Evolutionary conservation across 2,113 vertebrate genomes (phyloP), one percentile per base, ranked within the genome.

Genomic region (Megaceryle torquata): DNA sequence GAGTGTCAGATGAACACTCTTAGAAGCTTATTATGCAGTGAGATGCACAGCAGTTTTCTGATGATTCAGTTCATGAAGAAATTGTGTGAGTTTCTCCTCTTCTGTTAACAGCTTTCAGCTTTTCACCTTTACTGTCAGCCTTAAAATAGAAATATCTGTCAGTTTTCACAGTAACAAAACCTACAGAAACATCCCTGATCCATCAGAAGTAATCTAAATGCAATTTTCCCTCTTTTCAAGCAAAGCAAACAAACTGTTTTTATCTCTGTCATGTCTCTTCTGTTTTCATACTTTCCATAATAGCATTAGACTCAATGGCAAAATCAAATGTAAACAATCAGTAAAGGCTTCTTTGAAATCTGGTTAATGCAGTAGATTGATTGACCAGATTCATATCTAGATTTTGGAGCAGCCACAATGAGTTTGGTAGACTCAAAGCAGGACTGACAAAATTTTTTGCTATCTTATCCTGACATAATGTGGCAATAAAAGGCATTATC

Each of bases 71-170:
- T 57, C 77, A 46, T 46, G 22, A 85, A 69, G 64, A 74, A 41
- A 28, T 59, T 93, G 24, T 79, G 44, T 35, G 44, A 93, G 39
- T 41, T 81, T 13, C 65, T 65, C 41, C 15, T 83, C 5, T 76
- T 20, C 48, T 60, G 17, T 21, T 82, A 95, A 93, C 6, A 92
- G 35, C 51, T 86, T 43, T 82, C 1, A 5, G 24, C 63, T 86
- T 95, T 89, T 77, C 37, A 59, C 48, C 48, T 79, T 83, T 56
- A 82, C 11, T 50, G 19, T 71, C 81, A 87, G 50, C 17, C 50
- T 92, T 83, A 91, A 95, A 96, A 89, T 95, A 92, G 76, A 90
- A 92, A 69, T 65, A 78, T 43, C 60, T 92, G 25, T 41, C 56
- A 79, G 37, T 78, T 87, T 90, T 91, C 29, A 68, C 63, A 63